Base-by-base conservation (phyloP, 2,797 vertebrate species). In the Sciaenops ocellatus region DNA sequence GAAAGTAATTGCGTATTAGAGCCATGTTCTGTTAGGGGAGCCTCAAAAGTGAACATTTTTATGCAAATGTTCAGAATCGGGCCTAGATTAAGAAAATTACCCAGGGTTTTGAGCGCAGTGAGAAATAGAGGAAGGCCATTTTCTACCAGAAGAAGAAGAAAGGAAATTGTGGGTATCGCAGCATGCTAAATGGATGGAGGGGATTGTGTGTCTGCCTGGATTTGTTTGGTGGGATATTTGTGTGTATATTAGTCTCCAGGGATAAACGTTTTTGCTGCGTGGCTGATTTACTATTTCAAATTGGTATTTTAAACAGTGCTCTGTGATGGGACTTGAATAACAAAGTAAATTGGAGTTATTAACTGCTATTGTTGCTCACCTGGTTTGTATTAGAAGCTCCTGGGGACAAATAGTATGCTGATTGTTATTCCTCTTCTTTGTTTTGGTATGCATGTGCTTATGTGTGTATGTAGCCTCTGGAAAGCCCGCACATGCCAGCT, bases 1-100 rank as follows among this genome's bases (percentile, higher is more conserved):
- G 77, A 84, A 86, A 92, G 86, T 94, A 95, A 96, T 95, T 95
- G 91, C 76, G 87, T 92, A 91, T 94, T 94, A 90, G 83, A 91
- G 84, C 79, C 62, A 22, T 79, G 85, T 85, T 90, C 82, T 85
- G 83, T 91, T 90, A 64, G 54, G 87, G 86, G 88, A 91, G 85
- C 83, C 86, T 88, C 85, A 67, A 78, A 89, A 87, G 87, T 87
- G 86, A 85, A 89, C 79, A 85, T 94, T 91, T 94, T 92, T 85
- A 94, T 93, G 94, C 88, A 89, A 92, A 94, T 92, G 72, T 48
- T 60, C 55, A 18, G 82, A 85, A 87, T 80, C 62, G 28, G 73
- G 81, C 83, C 73, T 22, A 81, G 91, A 90, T 91, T 90, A 89
- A 79, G 86, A 87, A 93, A 90, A 88, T 92, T 81, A 88, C 82